Evolutionary conservation across 2,113 vertebrate species (phyloP), one percentile per base, ranked within the genome.

Genomic region (Plectropomus leopardus): DNA sequence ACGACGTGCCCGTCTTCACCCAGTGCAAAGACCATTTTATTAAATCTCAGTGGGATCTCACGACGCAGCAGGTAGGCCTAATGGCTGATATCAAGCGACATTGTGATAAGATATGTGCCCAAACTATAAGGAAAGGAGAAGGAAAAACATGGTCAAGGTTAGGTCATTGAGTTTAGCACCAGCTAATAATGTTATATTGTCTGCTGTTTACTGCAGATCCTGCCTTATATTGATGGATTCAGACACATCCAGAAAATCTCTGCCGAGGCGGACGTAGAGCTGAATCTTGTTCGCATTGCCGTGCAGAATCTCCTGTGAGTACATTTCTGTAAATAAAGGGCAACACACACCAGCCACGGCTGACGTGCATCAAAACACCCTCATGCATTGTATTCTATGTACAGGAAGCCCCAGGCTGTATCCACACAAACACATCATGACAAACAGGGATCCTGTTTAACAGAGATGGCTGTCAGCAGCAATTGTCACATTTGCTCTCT

Each of bases 161-260:
- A 40, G 36, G 36, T 24, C 23, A 57, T 28, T 2, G 36, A 57
- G 53, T 4, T 53, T 3, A 13, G 40, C 13, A 42, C 13, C 36
- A 68, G 28, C 11, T 19, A 21, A 26, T 51, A 48, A 72, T 24
- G 3, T 58, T 47, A 2, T 40, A 3, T 16, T 69, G 11, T 68
- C 1, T 75, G 11, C 68, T 67, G 13, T 61, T 42, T 34, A 24
- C 74, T 85, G 16, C 91, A 99, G 98, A 99, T 99, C 86, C 89
- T 99, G 69, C 95, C 97, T 5, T 98, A 97, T 76, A 99, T 99
- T 0, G 98, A 99, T 21, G 98, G 98, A 21, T 99, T 98, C 86
- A 95, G 98, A 51, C 98, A 99, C 0, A 96, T 99, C 58, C 98
- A 99, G 88, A 99, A 99, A 90, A 99, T 99, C 74, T 98, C 98